Base-by-base conservation (phyloP, 1,140 invertebrate genomes). In the Pinna nobilis region DNA sequence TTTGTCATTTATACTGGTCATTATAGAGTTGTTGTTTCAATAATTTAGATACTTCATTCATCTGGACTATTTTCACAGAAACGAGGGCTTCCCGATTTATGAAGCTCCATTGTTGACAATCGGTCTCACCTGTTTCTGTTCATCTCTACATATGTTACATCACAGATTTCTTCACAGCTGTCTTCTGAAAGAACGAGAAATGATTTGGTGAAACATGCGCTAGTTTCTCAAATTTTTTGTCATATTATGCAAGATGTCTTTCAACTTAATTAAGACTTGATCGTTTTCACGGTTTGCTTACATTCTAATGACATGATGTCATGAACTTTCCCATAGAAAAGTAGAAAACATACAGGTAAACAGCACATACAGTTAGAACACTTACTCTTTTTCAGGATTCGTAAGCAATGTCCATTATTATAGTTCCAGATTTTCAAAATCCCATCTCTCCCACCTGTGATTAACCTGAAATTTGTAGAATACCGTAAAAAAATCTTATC, bases 401-500 rank as follows among this genome's bases (percentile, higher is more conserved):
- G 77, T 13, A 90, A 80, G 77, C 88, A 89, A 64, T 89, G 88
- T 3, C 89, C 89, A 80, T 89, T 90, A 72, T 89, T 89, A 67
- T 88, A 89, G 74, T 90, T 90, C 89, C 89, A 90, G 32, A 89
- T 84, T 69, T 80, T 82, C 15, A 89, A 71, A 15, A 78, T 75
- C n/a, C 89, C 89, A 82, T 89, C 88, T 68, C 87, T 72, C 7
- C 87, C 86, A 47, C 87, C 88, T 30, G 88, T 89, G n/a, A 89
- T 84, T 39, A 89, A 78, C 57, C 89, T 88, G 64, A 15, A 79
- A 61, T n/a, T n/a, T n/a, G n/a, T n/a, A n/a, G n/a, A n/a, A n/a
- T n/a, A n/a, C n/a, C n/a, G n/a, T n/a, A n/a, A n/a, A n/a, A n/a
- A n/a, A n/a, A n/a, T n/a, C n/a, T n/a, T n/a, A n/a, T n/a, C n/a